A percentile compares a stretch with the other conserved stretches of the same genome.
Conservation (phyloP, 2,888 invertebrate species). For the Scrobipalpa costella region DNA sequence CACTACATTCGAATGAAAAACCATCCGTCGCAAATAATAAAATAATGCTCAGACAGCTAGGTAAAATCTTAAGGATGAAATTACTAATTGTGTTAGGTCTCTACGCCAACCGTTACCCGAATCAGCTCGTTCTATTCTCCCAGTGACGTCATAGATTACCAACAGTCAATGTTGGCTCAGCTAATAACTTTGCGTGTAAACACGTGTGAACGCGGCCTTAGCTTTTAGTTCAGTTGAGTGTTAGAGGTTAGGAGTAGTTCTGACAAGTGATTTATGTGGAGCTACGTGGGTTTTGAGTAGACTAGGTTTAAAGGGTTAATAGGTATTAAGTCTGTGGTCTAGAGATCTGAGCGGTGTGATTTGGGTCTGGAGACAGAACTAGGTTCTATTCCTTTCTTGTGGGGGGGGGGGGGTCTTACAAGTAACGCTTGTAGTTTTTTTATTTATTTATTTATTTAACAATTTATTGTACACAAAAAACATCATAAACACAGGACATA, state of each 20-base stretch:
- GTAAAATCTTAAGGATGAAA: no score
- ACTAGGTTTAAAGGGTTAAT: neutral
- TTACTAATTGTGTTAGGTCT: neutral
- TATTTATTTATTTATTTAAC: no score
- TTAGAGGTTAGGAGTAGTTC: neutral
- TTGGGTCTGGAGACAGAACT: neutral
- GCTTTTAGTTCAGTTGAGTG: conserved; percentile 16
- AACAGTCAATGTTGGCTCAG: conserved; percentile 33
- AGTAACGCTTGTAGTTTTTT: no score
- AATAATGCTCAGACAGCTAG: no score
- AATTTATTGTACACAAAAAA: no score
- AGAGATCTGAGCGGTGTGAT: neutral
- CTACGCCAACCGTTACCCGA: neutral
- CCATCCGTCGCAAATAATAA: no score
- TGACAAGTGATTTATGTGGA: neutral
- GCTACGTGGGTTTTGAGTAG: neutral
- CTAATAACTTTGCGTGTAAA: conserved; percentile 34
- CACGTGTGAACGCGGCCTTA: conserved; percentile 24
- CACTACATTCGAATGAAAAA: no score
- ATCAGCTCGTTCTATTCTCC: neutral
- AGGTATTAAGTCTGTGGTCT: neutral
- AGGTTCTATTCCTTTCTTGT: no score
- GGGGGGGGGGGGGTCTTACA: no score
- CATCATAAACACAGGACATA: no score
- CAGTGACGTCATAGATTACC: conserved; percentile 9